Evolutionary conservation across 2,888 invertebrate species (phyloP).

Genomic region (Chalcis sispes): DNA sequence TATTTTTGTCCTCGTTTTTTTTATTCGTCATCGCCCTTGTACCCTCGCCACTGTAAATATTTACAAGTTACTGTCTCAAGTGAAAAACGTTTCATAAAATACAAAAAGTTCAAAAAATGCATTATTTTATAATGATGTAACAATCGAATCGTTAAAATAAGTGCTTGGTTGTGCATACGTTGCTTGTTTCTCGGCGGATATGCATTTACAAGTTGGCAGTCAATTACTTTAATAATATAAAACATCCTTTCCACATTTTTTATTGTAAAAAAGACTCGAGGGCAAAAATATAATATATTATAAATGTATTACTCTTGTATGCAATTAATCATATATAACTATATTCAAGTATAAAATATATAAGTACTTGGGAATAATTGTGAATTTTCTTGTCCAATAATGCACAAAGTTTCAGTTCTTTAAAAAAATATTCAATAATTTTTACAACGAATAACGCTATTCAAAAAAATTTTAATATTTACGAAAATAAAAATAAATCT

Average conservation of each 20-base stretch:
- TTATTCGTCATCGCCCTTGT: constrained; percentile 23
- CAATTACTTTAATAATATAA: constrained; percentile 43
- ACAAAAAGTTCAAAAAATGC: constrained; percentile 45
- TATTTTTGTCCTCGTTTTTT: constrained; percentile 31
- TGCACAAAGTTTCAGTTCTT: neutral
- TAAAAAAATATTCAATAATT: neutral
- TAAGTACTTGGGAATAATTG: constrained; percentile 17
- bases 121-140: constrained; percentile 21
- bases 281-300: constrained; percentile 36
- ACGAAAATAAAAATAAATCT: neutral
- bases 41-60: constrained; percentile 44
- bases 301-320: constrained; percentile 23
- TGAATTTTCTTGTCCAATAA: constrained; percentile 1
- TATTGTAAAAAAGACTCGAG: constrained; percentile 17
- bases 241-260: neutral
- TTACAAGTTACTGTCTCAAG: constrained; percentile 39
- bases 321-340: constrained; percentile 12
- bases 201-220: constrained; percentile 58
- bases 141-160: constrained; percentile 12
- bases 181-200: constrained; percentile 58
- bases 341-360: constrained; percentile 32
- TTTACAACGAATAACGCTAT: neutral
- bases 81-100: constrained; percentile 43
- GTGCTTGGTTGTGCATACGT: constrained; percentile 19
- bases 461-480: neutral